A percentile compares a stretch with the other conserved stretches of the same genome.
phyloP scores from a whole-genome alignment of 2,888 invertebrate genomes.

The Amorpha juglandis region DNA sequence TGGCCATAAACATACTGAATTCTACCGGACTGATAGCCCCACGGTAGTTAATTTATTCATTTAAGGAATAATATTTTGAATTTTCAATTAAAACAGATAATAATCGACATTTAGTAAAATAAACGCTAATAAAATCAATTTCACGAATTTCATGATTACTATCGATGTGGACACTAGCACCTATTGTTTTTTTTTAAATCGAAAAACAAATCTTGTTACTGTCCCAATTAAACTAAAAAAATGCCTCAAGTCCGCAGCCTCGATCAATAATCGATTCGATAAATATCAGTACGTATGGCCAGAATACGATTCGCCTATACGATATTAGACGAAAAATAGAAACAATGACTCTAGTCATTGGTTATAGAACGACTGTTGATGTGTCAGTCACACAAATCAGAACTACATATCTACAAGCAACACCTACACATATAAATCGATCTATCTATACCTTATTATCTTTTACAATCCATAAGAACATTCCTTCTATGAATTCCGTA shows the following conservation, averaged over 20 bases:
- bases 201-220: too few species aligned
- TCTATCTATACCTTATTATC: background rate
- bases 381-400: too few species aligned
- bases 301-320: background rate
- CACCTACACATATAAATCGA: background rate
- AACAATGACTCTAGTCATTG: too few species aligned
- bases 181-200: too few species aligned
- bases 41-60: background rate
- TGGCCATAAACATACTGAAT: background rate
- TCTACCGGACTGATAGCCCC: background rate
- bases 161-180: too few species aligned
- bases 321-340: background rate
- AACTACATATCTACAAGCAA: too few species aligned
- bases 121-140: background rate
- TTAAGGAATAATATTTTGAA: too few species aligned
- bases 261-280: background rate
- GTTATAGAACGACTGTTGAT: too few species aligned
- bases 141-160: too few species aligned
- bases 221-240: background rate
- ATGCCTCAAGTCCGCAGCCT: background rate
- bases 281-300: background rate
- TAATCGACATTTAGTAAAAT: too few species aligned
- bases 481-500: slow-evolving; percentile 27
- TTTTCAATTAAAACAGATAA: too few species aligned
- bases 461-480: slow-evolving; percentile 7